These are phyloP conservation scores for Orbicella faveolata DNA, from an alignment of 64 coral and sea anemone genomes.

Conservation along the genomic window DNA sequence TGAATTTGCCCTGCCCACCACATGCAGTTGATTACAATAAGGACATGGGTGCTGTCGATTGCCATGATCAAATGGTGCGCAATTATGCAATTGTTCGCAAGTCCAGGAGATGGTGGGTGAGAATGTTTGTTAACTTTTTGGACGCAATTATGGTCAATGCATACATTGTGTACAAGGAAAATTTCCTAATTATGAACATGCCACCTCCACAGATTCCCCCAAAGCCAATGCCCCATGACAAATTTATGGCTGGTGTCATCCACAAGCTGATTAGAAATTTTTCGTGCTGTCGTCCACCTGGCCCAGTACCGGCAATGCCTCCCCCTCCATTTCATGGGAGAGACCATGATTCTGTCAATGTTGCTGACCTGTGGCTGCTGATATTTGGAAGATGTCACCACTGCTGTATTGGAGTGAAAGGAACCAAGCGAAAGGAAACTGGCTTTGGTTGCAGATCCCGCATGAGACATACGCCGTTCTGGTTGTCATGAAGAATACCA, in stretches of 20 bases:
- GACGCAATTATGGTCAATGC: conserved; percentile 50
- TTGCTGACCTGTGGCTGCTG: conserved; percentile 16
- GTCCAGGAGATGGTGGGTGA: conserved; percentile 21
- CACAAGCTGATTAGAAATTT: conserved; percentile 48
- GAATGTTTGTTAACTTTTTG: conserved; percentile 42
- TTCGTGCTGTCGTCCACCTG: conserved; percentile 17
- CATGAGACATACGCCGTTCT: neutral
- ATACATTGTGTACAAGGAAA: conserved; percentile 50
- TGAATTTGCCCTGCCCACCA: conserved; percentile 37
- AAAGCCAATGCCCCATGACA: conserved; percentile 18
- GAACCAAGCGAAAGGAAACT: conserved; percentile 14
- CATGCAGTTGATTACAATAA: conserved; percentile 28
- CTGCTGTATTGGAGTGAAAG: conserved; percentile 33
- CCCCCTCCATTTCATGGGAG: conserved; percentile 25
- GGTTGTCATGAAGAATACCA: conserved; percentile 32
- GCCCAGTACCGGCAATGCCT: conserved; percentile 30
- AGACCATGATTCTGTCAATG: conserved; percentile 36
- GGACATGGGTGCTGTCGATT: conserved; percentile 39
- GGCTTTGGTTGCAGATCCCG: conserved; percentile 21
- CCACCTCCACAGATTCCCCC: conserved; percentile 15
- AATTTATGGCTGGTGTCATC: conserved; percentile 49
- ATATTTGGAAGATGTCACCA: conserved; percentile 41
- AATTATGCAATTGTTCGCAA: conserved; percentile 29
- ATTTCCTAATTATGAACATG: conserved; percentile 44
- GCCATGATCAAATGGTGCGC: conserved; percentile 18